Conservation (phyloP, 2,888 invertebrate species). For the Leucophenga montana region DNA sequence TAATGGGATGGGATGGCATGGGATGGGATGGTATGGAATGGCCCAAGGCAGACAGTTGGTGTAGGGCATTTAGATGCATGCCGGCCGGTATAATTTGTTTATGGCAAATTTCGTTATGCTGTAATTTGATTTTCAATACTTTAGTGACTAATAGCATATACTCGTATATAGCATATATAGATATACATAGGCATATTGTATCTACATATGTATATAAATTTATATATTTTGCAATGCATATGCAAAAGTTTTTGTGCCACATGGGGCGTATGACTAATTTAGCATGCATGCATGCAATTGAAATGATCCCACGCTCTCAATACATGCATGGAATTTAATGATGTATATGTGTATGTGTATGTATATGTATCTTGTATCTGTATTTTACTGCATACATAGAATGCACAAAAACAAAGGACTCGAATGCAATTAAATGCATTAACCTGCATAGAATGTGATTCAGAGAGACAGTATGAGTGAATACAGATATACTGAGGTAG, state of each 20-base stretch:
- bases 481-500: constrained; percentile 46
- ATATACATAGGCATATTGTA: too few relatives aligned
- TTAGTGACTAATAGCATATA: neutral
- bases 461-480: constrained; percentile 7
- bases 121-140: constrained; percentile 12
- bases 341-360: neutral
- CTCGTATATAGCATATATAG: neutral
- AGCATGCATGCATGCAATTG: constrained; percentile 9
- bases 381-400: constrained; percentile 29
- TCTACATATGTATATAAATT: too few relatives aligned
- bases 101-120: constrained; percentile 27
- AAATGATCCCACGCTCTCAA: constrained; percentile 40
- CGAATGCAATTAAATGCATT: constrained; percentile 58
- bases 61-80: neutral
- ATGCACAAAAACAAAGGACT: constrained; percentile 39
- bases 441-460: constrained; percentile 40
- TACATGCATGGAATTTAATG: constrained; percentile 18
- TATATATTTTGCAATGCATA: neutral
- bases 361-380: neutral
- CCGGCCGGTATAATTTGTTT: constrained; percentile 44
- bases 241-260: neutral
- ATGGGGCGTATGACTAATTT: constrained; percentile 7
- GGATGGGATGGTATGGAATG: constrained; percentile 29
- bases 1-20: too few relatives aligned
- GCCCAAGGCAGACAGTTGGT: constrained; percentile 56